Evolutionary conservation across 2,113 vertebrate species (phyloP).

Genomic region (Rostratula benghalensis): DNA sequence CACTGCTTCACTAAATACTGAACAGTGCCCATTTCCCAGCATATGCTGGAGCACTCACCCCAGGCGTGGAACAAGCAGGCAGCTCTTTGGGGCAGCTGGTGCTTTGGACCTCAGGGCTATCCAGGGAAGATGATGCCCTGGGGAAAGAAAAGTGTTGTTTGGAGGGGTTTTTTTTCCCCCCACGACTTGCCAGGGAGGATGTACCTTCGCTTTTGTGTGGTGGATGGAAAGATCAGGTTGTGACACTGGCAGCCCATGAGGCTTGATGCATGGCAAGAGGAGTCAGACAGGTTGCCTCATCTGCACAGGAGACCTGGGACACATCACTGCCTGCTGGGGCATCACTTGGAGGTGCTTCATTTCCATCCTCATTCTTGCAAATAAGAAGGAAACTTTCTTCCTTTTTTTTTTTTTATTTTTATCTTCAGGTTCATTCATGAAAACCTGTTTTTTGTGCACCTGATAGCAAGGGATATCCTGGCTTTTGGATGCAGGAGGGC

Average conservation of each 20-base stretch:
- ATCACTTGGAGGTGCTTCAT: rapidly evolving
- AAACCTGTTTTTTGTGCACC: background rate
- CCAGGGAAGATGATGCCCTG: background rate
- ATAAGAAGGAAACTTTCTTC: background rate
- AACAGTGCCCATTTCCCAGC: background rate
- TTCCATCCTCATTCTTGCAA: background rate
- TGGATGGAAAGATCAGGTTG: background rate
- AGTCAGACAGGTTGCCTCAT: background rate
- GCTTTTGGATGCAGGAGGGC: background rate
- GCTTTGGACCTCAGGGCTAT: background rate
- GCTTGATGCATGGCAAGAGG: background rate
- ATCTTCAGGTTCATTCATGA: background rate
- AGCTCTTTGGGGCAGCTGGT: background rate
- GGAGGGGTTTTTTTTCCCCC: rapidly evolving
- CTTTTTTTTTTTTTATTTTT: background rate
- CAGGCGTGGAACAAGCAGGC: background rate
- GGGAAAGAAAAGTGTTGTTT: background rate
- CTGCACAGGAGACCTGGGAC: background rate
- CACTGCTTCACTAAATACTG: background rate
- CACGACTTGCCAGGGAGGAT: background rate
- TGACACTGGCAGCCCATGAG: background rate
- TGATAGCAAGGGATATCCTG: background rate
- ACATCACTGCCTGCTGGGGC: rapidly evolving
- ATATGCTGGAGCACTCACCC: rapidly evolving
- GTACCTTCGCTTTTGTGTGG: background rate